phyloP scores from a whole-genome alignment of 2,888 invertebrate genomes.

The Zygogramma bicolorata region DNA sequence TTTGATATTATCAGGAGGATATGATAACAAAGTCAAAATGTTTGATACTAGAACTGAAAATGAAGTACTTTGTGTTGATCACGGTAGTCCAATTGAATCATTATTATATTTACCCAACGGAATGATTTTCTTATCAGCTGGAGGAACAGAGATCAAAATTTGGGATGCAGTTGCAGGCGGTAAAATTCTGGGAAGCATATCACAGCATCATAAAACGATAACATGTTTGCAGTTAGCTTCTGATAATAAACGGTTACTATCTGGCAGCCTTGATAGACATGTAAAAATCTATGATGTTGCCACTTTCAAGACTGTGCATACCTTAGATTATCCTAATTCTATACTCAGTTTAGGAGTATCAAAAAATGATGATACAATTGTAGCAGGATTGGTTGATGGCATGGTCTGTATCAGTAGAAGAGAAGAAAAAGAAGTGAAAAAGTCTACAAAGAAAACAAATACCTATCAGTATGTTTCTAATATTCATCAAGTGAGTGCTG shows the following conservation, averaged over 20 bases:
- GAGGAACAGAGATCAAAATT: constrained; percentile 82
- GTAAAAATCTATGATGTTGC: constrained; percentile 92
- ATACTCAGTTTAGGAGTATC: constrained; percentile 87
- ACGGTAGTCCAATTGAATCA: constrained; percentile 92
- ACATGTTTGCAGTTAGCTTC: constrained; percentile 87
- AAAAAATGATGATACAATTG: constrained; percentile 83
- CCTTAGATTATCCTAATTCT: constrained; percentile 90
- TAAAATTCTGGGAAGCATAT: constrained; percentile 83
- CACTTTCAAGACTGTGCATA: constrained; percentile 89
- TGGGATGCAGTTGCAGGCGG: constrained; percentile 95
- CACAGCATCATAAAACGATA: constrained; percentile 95
- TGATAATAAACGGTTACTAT: constrained; percentile 84
- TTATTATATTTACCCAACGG: constrained; percentile 90
- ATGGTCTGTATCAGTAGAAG: constrained; percentile 87
- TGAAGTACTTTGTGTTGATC: constrained; percentile 81
- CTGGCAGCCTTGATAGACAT: constrained; percentile 92
- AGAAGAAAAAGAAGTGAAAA: constrained; percentile 70
- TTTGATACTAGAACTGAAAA: constrained; percentile 85
- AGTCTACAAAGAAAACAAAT: constrained; percentile 69
- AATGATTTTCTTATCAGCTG: constrained; percentile 91
- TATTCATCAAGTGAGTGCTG: constrained; percentile 61
- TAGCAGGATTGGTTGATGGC: constrained; percentile 94
- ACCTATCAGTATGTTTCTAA: constrained; percentile 68
- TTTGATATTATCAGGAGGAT: constrained; percentile 86
- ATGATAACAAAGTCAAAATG: constrained; percentile 89